These are phyloP conservation scores for Lagenorhynchus albirostris DNA, from an alignment of 2,113 vertebrate species.

Conservation along the genomic window DNA sequence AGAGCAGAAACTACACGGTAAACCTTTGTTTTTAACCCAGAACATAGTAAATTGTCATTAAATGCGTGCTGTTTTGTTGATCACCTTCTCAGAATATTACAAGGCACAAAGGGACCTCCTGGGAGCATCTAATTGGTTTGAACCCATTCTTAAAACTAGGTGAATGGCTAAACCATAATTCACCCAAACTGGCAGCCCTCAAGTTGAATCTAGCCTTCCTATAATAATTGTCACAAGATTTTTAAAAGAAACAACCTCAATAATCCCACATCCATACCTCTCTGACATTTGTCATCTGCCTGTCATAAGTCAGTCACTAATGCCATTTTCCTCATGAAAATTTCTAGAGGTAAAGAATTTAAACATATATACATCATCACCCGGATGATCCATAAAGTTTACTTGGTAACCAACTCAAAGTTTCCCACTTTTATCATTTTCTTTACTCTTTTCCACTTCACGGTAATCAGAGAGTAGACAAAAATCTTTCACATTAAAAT, in stretches of 20 bases:
- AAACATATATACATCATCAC: background rate
- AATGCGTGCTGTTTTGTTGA: background rate
- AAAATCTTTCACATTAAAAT: background rate
- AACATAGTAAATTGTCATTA: background rate
- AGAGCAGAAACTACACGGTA: background rate
- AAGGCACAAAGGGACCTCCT: background rate
- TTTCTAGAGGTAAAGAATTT: conserved; percentile 1
- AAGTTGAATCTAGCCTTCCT: background rate
- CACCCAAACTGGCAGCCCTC: background rate
- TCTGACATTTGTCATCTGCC: background rate
- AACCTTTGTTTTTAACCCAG: background rate
- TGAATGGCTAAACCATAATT: background rate
- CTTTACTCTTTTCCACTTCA: background rate
- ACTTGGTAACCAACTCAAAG: background rate
- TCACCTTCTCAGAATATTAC: background rate
- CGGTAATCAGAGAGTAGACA: background rate
- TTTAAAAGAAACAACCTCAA: background rate
- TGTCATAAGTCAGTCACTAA: background rate
- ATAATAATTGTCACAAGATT: background rate
- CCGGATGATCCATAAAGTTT: background rate
- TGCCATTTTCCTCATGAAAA: background rate
- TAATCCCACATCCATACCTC: background rate
- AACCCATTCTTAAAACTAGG: background rate
- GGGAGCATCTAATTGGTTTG: background rate
- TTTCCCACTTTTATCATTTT: conserved; percentile 1